Base-by-base conservation (phyloP, 1,140 invertebrate species). In the Parapsyche elsis region DNA sequence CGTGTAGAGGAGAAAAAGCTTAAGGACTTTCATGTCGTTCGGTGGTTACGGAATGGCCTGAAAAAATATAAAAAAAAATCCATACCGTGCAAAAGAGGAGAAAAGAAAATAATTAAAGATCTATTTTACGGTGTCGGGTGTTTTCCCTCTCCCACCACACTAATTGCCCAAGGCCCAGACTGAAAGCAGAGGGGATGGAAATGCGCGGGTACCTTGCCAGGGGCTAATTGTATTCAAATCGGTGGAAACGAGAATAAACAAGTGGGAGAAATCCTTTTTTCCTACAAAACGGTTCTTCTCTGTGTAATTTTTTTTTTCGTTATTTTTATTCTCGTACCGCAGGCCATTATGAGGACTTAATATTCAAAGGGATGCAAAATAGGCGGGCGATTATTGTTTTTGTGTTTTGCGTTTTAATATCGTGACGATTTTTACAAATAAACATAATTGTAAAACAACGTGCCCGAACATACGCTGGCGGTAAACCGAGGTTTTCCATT, bases 141-240 rank as follows among this genome's bases (percentile, higher is more conserved):
- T 57, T 75, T 74, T 75, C 53, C 46, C 21, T 26, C 64, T 10
- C 21, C 49, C 23, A 46, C 24, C 23, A 16, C 49, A 49, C 73
- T 75, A 75, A 75, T 77, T 77, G 75, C 75, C 26, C 16, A 0
- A 45, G 75, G 26, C 12, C 71, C 16, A 26, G 14, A 38, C 71
- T 45, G 24, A 14, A 14, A 76, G 75, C n/a, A 19, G 9, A 19
- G n/a, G n/a, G 57, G 57, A 19, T 9, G 23, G 16, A 26, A 26
- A 67, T 24, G 64, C 10, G 21, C 64, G 64, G 64, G 64, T 23
- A 67, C 59, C 44, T 70, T 9, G 14, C 5, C 73, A 46, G 12
- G 23, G 75, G 75, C 80, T 81, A 81, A 81, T 78, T 81, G 80
- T 81, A 81, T 81, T 81, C 80, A 81, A 81, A 81, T 81, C 80